These are phyloP conservation scores for Diacarnus erythraeanus DNA, from an alignment of 37 sponge, comb jelly and placozoan species.

Conservation along the genomic window DNA sequence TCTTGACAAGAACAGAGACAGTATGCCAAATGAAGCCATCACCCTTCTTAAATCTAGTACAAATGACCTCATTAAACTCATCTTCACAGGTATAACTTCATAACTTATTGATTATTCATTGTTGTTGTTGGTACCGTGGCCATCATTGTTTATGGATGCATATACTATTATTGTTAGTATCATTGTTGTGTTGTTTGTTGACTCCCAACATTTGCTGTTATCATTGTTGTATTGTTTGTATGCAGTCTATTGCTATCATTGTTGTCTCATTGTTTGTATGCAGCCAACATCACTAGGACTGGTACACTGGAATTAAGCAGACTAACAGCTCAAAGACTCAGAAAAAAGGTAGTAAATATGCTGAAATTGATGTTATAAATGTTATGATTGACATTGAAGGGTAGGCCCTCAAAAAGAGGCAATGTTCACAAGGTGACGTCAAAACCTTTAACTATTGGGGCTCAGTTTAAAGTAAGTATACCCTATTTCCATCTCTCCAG, in stretches of 20 bases:
- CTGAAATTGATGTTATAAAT: background rate
- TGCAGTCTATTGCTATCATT: background rate
- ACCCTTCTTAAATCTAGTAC: constrained; percentile 69
- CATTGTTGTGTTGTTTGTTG: background rate
- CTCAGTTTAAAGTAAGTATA: constrained; percentile 70
- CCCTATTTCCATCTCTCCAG: background rate
- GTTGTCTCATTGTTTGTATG: background rate
- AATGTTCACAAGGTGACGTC: background rate
- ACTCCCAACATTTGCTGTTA: background rate
- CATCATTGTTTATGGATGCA: too few relatives aligned
- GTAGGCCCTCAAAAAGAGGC: constrained; percentile 31
- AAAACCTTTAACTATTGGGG: constrained; percentile 58
- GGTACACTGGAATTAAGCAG: constrained; percentile 76
- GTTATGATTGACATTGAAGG: background rate
- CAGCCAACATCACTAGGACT: constrained; percentile 71
- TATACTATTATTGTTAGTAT: too few relatives aligned
- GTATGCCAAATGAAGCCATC: constrained; percentile 60
- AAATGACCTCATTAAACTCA: constrained; percentile 44
- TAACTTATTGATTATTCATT: too few relatives aligned
- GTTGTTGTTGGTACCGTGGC: too few relatives aligned
- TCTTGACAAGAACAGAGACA: constrained; percentile 85
- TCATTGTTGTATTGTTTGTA: background rate
- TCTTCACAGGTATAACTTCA: constrained; percentile 53
- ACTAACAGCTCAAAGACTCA: constrained; percentile 33
- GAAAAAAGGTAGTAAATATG: constrained; percentile 15